Evolutionary conservation across 2,797 vertebrate species (phyloP), one percentile per base, ranked within the genome.

Genomic region (Gorsachius magnificus): DNA sequence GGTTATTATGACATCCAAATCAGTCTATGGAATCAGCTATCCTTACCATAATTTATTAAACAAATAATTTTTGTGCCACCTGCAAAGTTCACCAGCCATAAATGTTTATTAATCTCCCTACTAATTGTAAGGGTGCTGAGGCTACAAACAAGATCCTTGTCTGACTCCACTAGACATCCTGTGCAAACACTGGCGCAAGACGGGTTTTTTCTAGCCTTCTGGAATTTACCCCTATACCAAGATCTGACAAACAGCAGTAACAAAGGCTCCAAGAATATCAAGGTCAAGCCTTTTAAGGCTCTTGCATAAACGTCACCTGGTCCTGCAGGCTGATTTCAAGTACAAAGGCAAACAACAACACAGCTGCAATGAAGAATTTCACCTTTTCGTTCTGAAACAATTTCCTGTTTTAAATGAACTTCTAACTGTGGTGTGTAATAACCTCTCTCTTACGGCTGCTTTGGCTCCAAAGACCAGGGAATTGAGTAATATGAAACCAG

Each of bases 251-350:
- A 60, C 56, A 77, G 80, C 43, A 66, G 20, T 25, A 76, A 79
- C 74, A 89, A 93, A 84, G n/a, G 31, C 70, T 82, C 51, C 4
- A 8, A 72, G 56, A 57, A 36, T 83, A 95, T 41, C 94, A 95
- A 93, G 96, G 94, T 96, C 94, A 96, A 94, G 81, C 58, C 75
- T 94, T 95, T 92, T 83, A 95, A 93, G 78, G 75, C 78, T 94
- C 80, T 93, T 94, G 92, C 5, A 54, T 95, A 93, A 95, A 96
- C 91, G 90, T 93, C 95, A 92, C 83, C 90, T 93, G 84, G 83
- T 89, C 75, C 68, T 81, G 41, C 46, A 89, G 72, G 79, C 82
- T 76, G 66, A 83, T 77, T 87, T 84, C 66, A 87, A 76, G n/a
- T 48, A 72, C 45, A 61, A 91, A 83, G 53, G 31, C 70, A 84